Conservation (phyloP, 1,140 invertebrate species). For the Pseudomyrmex pallidus region DNA sequence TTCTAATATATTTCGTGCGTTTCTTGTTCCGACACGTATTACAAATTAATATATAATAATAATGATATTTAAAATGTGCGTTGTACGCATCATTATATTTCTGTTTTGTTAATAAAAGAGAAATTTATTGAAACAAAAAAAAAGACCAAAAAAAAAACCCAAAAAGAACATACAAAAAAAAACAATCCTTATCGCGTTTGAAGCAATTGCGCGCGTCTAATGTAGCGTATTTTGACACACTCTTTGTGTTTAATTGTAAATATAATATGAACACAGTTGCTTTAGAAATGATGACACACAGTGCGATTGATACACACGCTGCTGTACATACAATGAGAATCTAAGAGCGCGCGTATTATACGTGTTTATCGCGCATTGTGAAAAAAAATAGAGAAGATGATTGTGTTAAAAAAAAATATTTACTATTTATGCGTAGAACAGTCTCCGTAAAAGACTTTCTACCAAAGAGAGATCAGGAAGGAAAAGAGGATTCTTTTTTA, state of each 20-base stretch:
- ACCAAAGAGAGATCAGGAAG: constrained; percentile 57
- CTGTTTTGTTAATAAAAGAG: too few relatives aligned
- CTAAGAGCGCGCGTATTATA: constrained; percentile 23
- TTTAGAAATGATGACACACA: constrained; percentile 58
- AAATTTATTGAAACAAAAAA: too few relatives aligned
- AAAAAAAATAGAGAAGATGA: constrained; percentile 24
- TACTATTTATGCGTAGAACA: constrained; percentile 76
- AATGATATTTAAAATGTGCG: too few relatives aligned
- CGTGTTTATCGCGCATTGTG: constrained; percentile 53
- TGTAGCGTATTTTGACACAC: constrained; percentile 65
- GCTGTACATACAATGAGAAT: constrained; percentile 72
- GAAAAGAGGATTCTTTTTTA: constrained; percentile 66
- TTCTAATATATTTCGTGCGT: too few relatives aligned
- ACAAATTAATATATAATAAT: too few relatives aligned
- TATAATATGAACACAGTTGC: constrained; percentile 70
- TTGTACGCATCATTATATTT: too few relatives aligned
- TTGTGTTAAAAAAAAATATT: constrained; percentile 73
- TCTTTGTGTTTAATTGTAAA: constrained; percentile 72
- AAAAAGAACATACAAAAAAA: neutral
- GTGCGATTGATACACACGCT: constrained; percentile 69
- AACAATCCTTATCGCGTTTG: neutral
- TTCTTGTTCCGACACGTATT: too few relatives aligned
- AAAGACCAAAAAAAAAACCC: too few relatives aligned
- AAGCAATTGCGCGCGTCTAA: neutral
- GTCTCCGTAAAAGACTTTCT: constrained; percentile 72